Evolutionary conservation across 2,113 vertebrate genomes (phyloP), one percentile per base, ranked within the genome.

Genomic region (Prochilodus magdalenae): DNA sequence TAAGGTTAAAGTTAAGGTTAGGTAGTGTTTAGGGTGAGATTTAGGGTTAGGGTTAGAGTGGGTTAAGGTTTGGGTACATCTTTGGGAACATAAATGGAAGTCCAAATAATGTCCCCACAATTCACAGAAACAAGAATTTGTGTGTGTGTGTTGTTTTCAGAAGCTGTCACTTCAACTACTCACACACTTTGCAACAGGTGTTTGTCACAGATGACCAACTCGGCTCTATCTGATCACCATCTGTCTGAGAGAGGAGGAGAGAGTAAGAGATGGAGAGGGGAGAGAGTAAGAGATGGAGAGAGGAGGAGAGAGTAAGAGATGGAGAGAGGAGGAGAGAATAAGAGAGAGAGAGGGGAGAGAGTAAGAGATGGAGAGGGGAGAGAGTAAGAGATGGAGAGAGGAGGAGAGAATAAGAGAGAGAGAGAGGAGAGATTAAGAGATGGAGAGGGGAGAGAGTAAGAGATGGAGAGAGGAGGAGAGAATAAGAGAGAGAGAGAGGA

Each of bases 141-240:
- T 24, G 33, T 69, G 33, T 66, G 63, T 66, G 63, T 33, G 40
- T 60, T n/a, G 15, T 49, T 47, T 57, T 72, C 57, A 67, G 53
- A 79, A 13, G 27, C 8, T 49, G 67, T 72, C 67, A 72, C 55
- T 51, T 26, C 66, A 57, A n/a, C 49, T 40, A 13, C 16, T 24
- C n/a, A 63, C 60, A 57, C 60, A 65, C 60, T 15, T 22, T 57
- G 15, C 44, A 73, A 60, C 36, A 80, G 59, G 59, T 66, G 79
- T 65, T 80, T 40, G 66, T 44, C 66, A 70, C 66, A n/a, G 70
- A 73, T 69, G 49, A 81, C 66, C 66, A 70, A 24, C 36, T n/a
- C 22, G 33, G 29, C 33, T 33, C 40, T 60, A n/a, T 57, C 24
- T 66, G 47, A 75, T 57, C 47, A 33, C 79, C 65, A 62, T 47